Base-by-base conservation (phyloP, 2,888 invertebrate genomes). In the Autographa pulchrina region DNA sequence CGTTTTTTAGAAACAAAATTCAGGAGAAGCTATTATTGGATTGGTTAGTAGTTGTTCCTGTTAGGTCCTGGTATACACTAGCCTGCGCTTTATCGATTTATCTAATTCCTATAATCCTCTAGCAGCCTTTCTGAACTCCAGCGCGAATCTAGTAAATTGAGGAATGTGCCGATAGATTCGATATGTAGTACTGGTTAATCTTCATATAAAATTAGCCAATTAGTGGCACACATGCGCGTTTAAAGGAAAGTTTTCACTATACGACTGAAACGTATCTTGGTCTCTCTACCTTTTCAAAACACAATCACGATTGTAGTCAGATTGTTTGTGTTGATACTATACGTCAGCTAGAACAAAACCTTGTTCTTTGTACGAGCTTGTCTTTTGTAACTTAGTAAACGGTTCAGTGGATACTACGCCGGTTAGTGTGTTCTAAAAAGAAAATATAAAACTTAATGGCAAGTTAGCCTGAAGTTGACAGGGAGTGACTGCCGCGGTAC, bases 401-500 rank as follows among this genome's bases (percentile, higher is more conserved):
- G 67, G 64, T 71, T 74, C 80, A 80, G 71, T 74, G 74, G 73
- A 78, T 74, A 69, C 67, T 69, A 74, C 78, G 83, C 84, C 77
- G 82, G 74, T 81, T 81, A 82, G 84, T 71, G 68, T 75, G 73
- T 75, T 78, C 75, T 72, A 82, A 83, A 86, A 87, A 87, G 84
- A 84, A 90, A 91, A 89, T 86, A 88, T 82, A 86, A 87, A 90
- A 88, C 82, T 86, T 84, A 89, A 88, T 81, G 80, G 83, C 82
- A 90, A 91, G 88, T 92, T 90, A 86, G 88, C 87, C 93, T 93
- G 93, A 86, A 92, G 87, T 91, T 93, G 93, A 94, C 94, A 93
- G 89, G 83, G 84, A 89, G 82, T 80, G 89, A 91, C 81, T 77
- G 78, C 80, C 77, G 80, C 84, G 73, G 82, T 79, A 75, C 82